These are phyloP conservation scores for Caenorhabditis becei DNA, from an alignment of 2,888 invertebrate species.

Conservation along the genomic window DNA sequence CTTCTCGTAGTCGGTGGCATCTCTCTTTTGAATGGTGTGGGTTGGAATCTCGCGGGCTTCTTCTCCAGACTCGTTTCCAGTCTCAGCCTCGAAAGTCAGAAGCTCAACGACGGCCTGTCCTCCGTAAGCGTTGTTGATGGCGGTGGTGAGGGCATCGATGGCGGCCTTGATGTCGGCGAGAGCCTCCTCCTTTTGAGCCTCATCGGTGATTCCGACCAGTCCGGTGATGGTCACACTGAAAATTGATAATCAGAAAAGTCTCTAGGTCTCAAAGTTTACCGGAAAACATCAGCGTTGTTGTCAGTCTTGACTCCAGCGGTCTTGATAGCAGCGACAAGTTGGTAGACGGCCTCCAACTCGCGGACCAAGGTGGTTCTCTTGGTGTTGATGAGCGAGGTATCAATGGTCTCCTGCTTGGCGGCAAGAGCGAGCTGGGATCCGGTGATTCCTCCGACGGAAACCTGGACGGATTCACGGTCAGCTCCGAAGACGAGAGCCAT, in stretches of 20 bases:
- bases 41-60: constrained; percentile 20
- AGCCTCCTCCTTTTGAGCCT: constrained; percentile 47
- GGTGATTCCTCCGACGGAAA: constrained; percentile 61
- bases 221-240: constrained; percentile 61
- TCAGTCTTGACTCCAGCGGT: constrained; percentile 56
- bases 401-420: constrained; percentile 58
- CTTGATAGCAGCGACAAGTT: constrained; percentile 64
- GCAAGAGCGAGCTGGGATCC: constrained; percentile 63
- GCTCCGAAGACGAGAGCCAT: constrained; percentile 65
- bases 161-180: constrained; percentile 59
- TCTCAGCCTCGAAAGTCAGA: constrained; percentile 46
- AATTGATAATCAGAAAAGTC: background rate
- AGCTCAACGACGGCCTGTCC: constrained; percentile 70
- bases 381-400: constrained; percentile 62
- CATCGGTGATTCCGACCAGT: constrained; percentile 54
- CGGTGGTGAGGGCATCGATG: constrained; percentile 54
- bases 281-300: constrained; percentile 66
- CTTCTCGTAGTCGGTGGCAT: constrained; percentile 4
- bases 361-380: constrained; percentile 47
- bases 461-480: constrained; percentile 65
- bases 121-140: constrained; percentile 65
- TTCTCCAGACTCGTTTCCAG: constrained; percentile 29
- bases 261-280: constrained; percentile 10
- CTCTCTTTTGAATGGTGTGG: constrained; percentile 65
- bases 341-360: constrained; percentile 66